Evolutionary conservation across 2,113 vertebrate genomes (phyloP).

Genomic region (Spea multiplicata): DNA sequence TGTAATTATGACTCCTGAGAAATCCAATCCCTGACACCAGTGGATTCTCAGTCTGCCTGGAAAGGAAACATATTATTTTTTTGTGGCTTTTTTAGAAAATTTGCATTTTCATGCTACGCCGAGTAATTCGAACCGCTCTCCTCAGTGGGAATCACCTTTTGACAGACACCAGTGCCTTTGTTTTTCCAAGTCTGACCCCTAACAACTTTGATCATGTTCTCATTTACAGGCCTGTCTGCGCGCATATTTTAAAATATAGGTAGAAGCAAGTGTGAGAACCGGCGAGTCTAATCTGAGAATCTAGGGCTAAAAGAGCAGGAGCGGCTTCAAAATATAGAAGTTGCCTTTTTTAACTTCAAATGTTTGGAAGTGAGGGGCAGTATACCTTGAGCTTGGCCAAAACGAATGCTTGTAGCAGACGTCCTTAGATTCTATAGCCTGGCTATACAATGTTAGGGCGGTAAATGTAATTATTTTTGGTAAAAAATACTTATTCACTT

Average conservation of each 20-base stretch:
- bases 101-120: constrained; percentile 83
- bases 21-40: too few relatives aligned
- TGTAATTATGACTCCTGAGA: neutral
- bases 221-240: constrained; percentile 43
- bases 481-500: too few relatives aligned
- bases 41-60: neutral
- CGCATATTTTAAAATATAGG: constrained; percentile 65
- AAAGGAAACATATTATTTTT: neutral
- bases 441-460: too few relatives aligned
- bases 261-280: constrained; percentile 49
- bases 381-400: too few relatives aligned
- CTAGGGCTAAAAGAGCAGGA: neutral
- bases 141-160: constrained; percentile 88
- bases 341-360: neutral
- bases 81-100: constrained; percentile 56
- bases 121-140: constrained; percentile 82
- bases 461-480: too few relatives aligned
- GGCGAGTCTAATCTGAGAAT: constrained; percentile 1
- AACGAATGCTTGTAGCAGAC: too few relatives aligned
- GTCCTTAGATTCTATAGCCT: too few relatives aligned
- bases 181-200: constrained; percentile 88
- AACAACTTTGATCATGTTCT: constrained; percentile 80
- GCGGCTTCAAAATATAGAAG: neutral
- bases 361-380: too few relatives aligned
- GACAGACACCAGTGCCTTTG: constrained; percentile 91